A percentile compares a stretch with the other conserved stretches of the same genome.
These are phyloP conservation scores for Murina feae DNA, from an alignment of 2,113 vertebrate species.

Conservation along the genomic window DNA sequence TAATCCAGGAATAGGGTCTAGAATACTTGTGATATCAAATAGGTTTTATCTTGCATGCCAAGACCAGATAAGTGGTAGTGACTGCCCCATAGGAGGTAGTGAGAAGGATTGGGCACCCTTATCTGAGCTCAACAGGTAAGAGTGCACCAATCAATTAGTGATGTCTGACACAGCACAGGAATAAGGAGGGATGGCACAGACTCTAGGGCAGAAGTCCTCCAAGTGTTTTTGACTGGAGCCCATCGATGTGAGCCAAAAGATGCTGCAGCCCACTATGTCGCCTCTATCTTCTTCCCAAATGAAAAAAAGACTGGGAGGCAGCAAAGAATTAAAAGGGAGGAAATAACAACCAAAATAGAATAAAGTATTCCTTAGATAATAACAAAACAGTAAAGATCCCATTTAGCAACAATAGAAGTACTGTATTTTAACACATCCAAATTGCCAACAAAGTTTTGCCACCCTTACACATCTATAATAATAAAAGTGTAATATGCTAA, in stretches of 20 bases:
- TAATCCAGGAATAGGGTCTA: background rate
- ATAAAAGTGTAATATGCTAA: no score
- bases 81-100: background rate
- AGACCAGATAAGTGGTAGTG: background rate
- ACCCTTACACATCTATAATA: background rate
- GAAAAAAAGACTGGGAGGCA: background rate
- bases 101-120: background rate
- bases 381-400: background rate
- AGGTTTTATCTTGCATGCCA: background rate
- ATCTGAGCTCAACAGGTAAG: background rate
- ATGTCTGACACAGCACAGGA: background rate
- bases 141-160: background rate
- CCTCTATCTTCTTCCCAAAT: background rate
- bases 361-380: background rate
- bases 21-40: background rate
- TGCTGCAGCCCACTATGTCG: background rate
- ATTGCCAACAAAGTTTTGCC: background rate
- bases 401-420: background rate
- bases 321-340: background rate
- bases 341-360: background rate
- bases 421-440: background rate
- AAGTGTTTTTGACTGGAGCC: background rate
- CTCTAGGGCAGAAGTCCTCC: background rate
- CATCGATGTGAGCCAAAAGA: background rate
- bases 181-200: no score